Conservation (phyloP, 2,797 vertebrate genomes). For the Megaceryle alcyon region DNA sequence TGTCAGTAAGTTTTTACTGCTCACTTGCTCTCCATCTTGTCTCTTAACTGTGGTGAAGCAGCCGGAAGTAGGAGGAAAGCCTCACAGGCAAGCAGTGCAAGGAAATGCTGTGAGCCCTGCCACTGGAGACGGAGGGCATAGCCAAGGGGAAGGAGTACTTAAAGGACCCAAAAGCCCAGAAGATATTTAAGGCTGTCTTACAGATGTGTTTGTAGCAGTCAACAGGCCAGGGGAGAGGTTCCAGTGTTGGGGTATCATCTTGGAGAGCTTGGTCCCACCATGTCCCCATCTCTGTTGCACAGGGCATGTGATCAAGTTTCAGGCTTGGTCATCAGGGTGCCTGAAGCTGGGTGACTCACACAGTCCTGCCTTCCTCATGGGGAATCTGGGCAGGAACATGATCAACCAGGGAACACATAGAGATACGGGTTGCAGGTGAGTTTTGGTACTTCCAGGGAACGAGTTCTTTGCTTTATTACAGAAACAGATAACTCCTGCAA, state of each 20-base stretch:
- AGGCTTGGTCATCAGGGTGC: neutral
- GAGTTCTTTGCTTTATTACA: constrained; percentile 57
- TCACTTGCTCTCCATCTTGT: neutral
- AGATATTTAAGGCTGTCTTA: neutral
- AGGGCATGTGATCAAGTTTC: neutral
- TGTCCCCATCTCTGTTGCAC: neutral
- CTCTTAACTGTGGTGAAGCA: neutral
- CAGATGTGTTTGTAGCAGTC: neutral
- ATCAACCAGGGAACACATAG: fast-evolving
- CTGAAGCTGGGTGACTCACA: fast-evolving
- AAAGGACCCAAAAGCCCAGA: neutral
- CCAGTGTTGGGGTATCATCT: neutral
- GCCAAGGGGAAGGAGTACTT: neutral
- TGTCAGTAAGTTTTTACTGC: neutral
- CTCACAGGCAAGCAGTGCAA: too few species aligned
- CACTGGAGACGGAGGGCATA: neutral
- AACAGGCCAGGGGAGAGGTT: too few species aligned
- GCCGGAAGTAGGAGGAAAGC: neutral
- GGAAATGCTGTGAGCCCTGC: neutral
- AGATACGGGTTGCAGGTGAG: neutral
- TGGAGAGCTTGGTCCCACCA: neutral
- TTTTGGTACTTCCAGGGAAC: neutral
- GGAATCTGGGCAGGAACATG: neutral
- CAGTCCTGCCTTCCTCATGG: neutral
- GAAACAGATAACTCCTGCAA: constrained; percentile 95